Conservation (phyloP, 2,888 invertebrate genomes). For the Theretra japonica region DNA sequence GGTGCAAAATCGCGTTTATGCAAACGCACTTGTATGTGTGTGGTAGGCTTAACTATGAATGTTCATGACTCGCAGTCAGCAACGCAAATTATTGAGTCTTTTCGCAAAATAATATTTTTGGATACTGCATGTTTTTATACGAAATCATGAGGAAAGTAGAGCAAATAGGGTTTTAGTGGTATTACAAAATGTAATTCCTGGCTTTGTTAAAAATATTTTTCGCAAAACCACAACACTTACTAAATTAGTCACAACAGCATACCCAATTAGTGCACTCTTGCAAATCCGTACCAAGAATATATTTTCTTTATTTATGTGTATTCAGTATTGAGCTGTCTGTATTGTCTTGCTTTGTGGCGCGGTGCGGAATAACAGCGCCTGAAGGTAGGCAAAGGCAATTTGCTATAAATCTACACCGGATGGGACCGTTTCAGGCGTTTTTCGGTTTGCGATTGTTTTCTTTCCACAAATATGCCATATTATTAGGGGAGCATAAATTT, state of each 20-base stretch:
- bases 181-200: too few relatives aligned
- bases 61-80: too few relatives aligned
- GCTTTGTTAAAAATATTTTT: too few relatives aligned
- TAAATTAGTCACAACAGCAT: background rate
- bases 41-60: too few relatives aligned
- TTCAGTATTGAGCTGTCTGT: conserved; percentile 15
- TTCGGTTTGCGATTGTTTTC: conserved; percentile 60
- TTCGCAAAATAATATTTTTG: too few relatives aligned
- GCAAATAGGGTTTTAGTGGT: too few relatives aligned
- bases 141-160: too few relatives aligned
- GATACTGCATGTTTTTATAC: too few relatives aligned
- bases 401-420: conserved; percentile 76
- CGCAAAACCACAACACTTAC: too few relatives aligned
- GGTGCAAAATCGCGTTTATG: too few relatives aligned
- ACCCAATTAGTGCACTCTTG: background rate
- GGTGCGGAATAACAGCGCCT: conserved; percentile 69
- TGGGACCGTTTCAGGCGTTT: conserved; percentile 73
- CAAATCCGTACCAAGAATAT: background rate
- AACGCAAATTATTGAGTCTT: too few relatives aligned
- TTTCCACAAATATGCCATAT: conserved; percentile 1
- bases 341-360: conserved; percentile 32
- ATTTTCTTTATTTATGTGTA: background rate
- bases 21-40: too few relatives aligned
- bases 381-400: conserved; percentile 72
- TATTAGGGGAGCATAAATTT: background rate